A percentile compares a stretch with the other conserved stretches of the same genome.
These are phyloP conservation scores for Pionites leucogaster DNA, from an alignment of 2,113 vertebrate genomes.

Conservation along the genomic window DNA sequence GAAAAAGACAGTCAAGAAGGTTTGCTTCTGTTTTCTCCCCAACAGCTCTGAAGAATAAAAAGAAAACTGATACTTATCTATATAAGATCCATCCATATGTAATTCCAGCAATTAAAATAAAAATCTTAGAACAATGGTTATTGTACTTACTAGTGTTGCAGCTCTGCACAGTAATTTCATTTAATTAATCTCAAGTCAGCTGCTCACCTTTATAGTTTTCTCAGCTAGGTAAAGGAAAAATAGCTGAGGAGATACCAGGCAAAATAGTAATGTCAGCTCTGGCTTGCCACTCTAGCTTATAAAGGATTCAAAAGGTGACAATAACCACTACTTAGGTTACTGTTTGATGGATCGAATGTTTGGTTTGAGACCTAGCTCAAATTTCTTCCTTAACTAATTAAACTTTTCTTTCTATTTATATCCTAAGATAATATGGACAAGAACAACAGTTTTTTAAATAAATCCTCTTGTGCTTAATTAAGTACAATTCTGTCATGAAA, in stretches of 20 bases:
- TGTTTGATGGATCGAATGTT: slow-evolving; percentile 86
- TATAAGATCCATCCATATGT: background rate
- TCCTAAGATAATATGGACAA: slow-evolving; percentile 57
- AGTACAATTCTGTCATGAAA: background rate
- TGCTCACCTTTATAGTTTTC: slow-evolving; percentile 71
- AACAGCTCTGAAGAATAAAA: background rate
- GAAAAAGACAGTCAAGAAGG: background rate
- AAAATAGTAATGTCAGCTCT: slow-evolving; percentile 13
- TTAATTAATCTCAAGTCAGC: background rate
- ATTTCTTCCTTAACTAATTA: slow-evolving; percentile 88
- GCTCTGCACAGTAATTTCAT: background rate
- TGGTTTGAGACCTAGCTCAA: slow-evolving; percentile 76
- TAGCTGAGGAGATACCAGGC: slow-evolving; percentile 41
- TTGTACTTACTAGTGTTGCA: background rate
- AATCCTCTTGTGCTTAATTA: slow-evolving; percentile 33
- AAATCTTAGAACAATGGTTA: background rate
- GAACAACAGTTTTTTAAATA: slow-evolving; percentile 4
- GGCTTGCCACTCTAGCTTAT: slow-evolving; percentile 77
- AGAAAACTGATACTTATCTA: background rate
- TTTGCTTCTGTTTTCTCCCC: background rate
- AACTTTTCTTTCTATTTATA: slow-evolving; percentile 84
- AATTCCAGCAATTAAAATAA: slow-evolving; percentile 8
- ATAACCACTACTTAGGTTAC: slow-evolving; percentile 87
- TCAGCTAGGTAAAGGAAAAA: slow-evolving; percentile 67
- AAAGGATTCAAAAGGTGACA: slow-evolving; percentile 86